These are phyloP conservation scores for Leptestheria dahalacensis DNA, from an alignment of 1,140 invertebrate genomes.

Conservation along the genomic window DNA sequence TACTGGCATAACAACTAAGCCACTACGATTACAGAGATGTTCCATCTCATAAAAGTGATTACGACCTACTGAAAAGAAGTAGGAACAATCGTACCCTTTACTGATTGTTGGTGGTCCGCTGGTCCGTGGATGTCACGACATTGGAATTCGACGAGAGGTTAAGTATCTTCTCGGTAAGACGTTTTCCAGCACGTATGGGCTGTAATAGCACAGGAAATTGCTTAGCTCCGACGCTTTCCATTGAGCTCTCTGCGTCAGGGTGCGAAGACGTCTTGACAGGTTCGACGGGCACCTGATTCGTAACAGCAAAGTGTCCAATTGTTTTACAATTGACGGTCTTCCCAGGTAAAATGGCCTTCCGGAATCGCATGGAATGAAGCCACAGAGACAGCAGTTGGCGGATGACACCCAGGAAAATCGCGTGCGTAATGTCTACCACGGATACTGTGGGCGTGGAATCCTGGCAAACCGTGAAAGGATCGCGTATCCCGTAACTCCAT, in stretches of 20 bases:
- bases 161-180: background rate
- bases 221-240: background rate
- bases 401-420: background rate
- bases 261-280: background rate
- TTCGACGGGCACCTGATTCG: background rate
- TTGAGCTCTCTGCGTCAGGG: background rate
- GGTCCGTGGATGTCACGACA: too few relatives aligned
- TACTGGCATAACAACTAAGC: too few relatives aligned
- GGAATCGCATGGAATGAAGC: background rate
- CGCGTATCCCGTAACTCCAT: background rate
- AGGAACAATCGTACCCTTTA: too few relatives aligned
- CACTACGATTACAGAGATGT: too few relatives aligned
- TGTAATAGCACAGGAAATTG: background rate
- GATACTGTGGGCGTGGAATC: background rate
- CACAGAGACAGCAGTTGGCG: background rate
- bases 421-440: background rate
- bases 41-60: too few relatives aligned
- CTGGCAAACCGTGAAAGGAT: background rate
- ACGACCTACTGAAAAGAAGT: too few relatives aligned
- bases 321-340: background rate
- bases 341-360: background rate
- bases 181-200: background rate
- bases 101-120: too few relatives aligned
- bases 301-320: background rate
- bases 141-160: too few relatives aligned